Conservation (phyloP, 1,140 invertebrate genomes). For the Nasonia giraulti region DNA sequence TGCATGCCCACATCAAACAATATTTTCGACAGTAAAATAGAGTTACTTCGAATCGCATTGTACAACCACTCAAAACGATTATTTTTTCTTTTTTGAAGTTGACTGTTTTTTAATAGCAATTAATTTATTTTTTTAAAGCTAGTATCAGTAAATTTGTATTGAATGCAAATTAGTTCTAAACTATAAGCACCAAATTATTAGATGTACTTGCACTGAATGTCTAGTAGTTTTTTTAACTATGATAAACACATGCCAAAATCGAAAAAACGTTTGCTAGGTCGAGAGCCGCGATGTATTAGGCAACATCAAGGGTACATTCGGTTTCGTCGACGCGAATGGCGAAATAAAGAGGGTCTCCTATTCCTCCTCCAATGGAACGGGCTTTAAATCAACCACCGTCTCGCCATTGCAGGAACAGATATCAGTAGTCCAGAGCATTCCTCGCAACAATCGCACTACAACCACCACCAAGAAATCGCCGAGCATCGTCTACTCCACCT, state of each 20-base stretch:
- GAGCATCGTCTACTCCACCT: conserved; percentile 68
- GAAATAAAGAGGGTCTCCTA: conserved; percentile 91
- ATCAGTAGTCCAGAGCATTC: conserved; percentile 74
- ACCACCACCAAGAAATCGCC: conserved; percentile 65
- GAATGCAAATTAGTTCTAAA: not conserved
- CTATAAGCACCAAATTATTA: not conserved
- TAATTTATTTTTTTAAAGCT: not conserved
- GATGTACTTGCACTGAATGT: not conserved
- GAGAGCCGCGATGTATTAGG: conserved; percentile 87
- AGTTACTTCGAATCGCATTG: not conserved
- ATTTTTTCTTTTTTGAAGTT: not conserved
- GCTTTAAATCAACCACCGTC: conserved; percentile 73
- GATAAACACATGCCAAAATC: conserved; percentile 41
- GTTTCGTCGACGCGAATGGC: conserved; percentile 87
- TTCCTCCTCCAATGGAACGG: conserved; percentile 77
- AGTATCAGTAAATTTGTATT: not conserved
- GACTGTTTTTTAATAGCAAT: not conserved
- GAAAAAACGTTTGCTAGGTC: conserved; percentile 72
- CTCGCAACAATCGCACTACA: conserved; percentile 66
- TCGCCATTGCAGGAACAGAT: conserved; percentile 73
- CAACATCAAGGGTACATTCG: conserved; percentile 90
- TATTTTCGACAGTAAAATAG: not conserved
- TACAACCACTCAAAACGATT: too few relatives aligned
- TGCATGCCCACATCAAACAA: not conserved
- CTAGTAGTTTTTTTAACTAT: not conserved